Evolutionary conservation across 2,113 vertebrate species (phyloP).

Genomic region (Poeciliopsis prolifica): DNA sequence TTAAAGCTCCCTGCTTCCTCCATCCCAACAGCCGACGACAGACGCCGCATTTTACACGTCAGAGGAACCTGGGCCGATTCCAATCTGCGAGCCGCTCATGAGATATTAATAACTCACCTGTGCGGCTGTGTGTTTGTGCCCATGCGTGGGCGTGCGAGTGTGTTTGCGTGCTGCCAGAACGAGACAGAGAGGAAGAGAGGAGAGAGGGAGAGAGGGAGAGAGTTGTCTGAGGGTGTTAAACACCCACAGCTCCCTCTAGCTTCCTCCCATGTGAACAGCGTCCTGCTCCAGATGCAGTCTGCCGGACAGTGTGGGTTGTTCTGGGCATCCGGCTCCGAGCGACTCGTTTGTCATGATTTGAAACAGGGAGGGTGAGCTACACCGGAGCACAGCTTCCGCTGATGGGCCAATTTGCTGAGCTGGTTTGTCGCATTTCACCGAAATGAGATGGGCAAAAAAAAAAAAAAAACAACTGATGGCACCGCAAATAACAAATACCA

Average conservation of each 20-base stretch:
- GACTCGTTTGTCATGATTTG: constrained; percentile 70
- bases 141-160: constrained; percentile 15
- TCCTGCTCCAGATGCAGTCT: constrained; percentile 30
- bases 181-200: background rate
- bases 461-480: background rate
- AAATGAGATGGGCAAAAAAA: constrained; percentile 27
- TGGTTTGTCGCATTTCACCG: constrained; percentile 11
- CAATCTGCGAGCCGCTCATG: constrained; percentile 57
- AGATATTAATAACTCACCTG: constrained; percentile 74
- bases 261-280: constrained; percentile 43
- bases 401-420: constrained; percentile 27
- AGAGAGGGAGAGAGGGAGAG: background rate
- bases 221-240: constrained; percentile 33
- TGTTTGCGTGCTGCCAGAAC: constrained; percentile 24
- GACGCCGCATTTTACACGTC: constrained; percentile 47
- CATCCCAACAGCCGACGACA: constrained; percentile 48
- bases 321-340: constrained; percentile 24
- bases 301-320: constrained; percentile 12
- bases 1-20: constrained; percentile 44
- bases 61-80: constrained; percentile 41
- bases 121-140: constrained; percentile 30
- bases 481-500: constrained; percentile 20
- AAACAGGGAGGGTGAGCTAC: constrained; percentile 30
- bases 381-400: constrained; percentile 3
- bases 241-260: constrained; percentile 78